phyloP scores from a whole-genome alignment of 2,888 invertebrate genomes.

The Dolomedes plantarius region DNA sequence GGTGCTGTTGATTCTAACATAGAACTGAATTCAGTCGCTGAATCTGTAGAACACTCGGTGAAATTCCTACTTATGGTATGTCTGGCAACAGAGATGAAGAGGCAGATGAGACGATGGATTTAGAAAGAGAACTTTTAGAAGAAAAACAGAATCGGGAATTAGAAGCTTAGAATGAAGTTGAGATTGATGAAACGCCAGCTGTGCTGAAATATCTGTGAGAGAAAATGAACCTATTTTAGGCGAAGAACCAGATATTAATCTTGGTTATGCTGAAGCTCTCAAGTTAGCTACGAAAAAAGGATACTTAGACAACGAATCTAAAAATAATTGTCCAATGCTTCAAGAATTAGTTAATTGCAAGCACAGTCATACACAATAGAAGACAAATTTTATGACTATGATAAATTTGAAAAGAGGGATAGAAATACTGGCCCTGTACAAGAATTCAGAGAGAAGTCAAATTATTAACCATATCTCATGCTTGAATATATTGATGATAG shows the following conservation, averaged over 20 bases:
- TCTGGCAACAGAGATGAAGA: conserved; percentile 71
- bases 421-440: too few species aligned
- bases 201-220: conserved; percentile 72
- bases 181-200: conserved; percentile 79
- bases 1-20: conserved; percentile 80
- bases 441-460: conserved; percentile 93
- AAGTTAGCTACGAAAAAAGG: conserved; percentile 94
- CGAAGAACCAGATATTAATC: conserved; percentile 93
- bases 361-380: conserved; percentile 84
- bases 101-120: conserved; percentile 82
- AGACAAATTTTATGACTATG: conserved; percentile 82
- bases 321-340: conserved; percentile 84
- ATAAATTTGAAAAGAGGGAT: conserved; percentile 80
- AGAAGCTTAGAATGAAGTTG: conserved; percentile 93
- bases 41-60: conserved; percentile 96
- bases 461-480: conserved; percentile 94
- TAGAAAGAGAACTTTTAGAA: too few species aligned
- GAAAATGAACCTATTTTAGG: conserved; percentile 83
- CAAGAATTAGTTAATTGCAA: conserved; percentile 84
- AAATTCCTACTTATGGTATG: too few species aligned
- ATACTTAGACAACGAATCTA: conserved; percentile 89
- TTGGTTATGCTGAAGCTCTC: conserved; percentile 94
- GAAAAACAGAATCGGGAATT: too few species aligned
- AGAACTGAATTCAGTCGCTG: conserved; percentile 93
- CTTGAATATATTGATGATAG: conserved; percentile 98